Evolutionary conservation across 2,888 invertebrate genomes (phyloP).

Genomic region (Tribolium freemani): DNA sequence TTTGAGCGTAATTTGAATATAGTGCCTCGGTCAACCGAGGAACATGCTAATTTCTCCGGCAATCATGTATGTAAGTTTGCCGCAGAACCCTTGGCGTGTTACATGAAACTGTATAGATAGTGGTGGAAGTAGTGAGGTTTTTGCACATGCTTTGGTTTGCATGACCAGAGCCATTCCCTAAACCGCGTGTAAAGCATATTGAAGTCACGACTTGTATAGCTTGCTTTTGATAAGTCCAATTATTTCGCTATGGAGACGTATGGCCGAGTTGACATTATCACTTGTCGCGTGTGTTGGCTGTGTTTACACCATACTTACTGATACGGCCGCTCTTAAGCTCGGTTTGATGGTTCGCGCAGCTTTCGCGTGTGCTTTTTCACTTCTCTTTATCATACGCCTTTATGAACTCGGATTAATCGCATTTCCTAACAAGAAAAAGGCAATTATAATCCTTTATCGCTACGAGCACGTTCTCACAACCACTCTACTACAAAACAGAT

Average conservation of each 20-base stretch:
- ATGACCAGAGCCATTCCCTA: slow-evolving; percentile 50
- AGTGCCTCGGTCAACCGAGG: slow-evolving; percentile 15
- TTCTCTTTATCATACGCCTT: slow-evolving; percentile 23
- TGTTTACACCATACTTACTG: slow-evolving; percentile 36
- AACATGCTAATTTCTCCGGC: slow-evolving; percentile 49
- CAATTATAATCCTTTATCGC: slow-evolving; percentile 4
- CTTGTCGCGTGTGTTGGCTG: slow-evolving; percentile 37
- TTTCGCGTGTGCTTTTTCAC: slow-evolving; percentile 29
- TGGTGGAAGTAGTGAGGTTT: slow-evolving; percentile 35
- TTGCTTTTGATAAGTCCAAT: slow-evolving; percentile 53
- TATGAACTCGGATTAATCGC: slow-evolving; percentile 29
- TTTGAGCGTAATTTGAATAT: background rate
- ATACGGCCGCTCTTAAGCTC: slow-evolving; percentile 42
- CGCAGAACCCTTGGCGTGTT: slow-evolving; percentile 39
- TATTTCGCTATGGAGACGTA: slow-evolving; percentile 53
- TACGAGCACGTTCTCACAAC: background rate
- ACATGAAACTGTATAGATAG: slow-evolving; percentile 41
- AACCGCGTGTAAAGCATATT: slow-evolving; percentile 53
- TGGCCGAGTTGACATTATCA: slow-evolving; percentile 52
- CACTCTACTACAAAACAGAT: background rate
- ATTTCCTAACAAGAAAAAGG: slow-evolving; percentile 28
- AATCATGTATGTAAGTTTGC: slow-evolving; percentile 46
- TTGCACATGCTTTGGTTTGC: slow-evolving; percentile 47
- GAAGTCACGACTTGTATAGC: slow-evolving; percentile 49
- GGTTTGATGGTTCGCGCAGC: slow-evolving; percentile 37